phyloP scores from a whole-genome alignment of 2,888 invertebrate species.

The Andrena praecox region DNA sequence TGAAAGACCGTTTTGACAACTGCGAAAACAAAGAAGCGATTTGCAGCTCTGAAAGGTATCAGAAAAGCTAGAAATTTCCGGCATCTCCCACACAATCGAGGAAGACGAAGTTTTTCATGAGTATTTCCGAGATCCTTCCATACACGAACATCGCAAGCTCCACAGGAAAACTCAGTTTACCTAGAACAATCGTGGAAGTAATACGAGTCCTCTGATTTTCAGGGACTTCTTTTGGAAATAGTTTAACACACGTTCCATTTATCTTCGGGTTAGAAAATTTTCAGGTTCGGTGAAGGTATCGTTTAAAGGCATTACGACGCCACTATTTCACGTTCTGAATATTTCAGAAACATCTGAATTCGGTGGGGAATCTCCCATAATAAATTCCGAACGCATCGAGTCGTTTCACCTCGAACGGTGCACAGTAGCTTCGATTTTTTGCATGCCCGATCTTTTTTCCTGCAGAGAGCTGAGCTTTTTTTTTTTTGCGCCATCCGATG shows the following conservation, averaged over 20 bases:
- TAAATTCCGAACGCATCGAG: constrained; percentile 32
- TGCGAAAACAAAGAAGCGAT: background rate
- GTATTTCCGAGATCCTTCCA: constrained; percentile 3
- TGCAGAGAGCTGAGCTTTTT: background rate
- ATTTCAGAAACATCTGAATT: background rate
- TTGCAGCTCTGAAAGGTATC: constrained; percentile 4
- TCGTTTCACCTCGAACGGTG: constrained; percentile 17
- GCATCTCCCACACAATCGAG: constrained; percentile 11
- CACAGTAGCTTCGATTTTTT: constrained; percentile 19
- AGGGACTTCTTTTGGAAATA: background rate
- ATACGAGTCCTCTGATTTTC: too few species aligned
- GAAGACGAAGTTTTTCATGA: constrained; percentile 13
- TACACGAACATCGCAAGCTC: background rate
- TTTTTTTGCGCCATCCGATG: constrained; percentile 7
- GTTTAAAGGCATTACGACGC: background rate
- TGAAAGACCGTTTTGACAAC: constrained; percentile 26
- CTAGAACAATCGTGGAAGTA: too few species aligned
- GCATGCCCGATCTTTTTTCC: background rate
- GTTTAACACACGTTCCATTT: background rate
- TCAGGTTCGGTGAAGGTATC: background rate
- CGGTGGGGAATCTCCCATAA: constrained; percentile 19
- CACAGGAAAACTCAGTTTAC: too few species aligned
- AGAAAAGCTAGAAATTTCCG: constrained; percentile 40
- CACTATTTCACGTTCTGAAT: background rate
- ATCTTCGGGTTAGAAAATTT: background rate